Evolutionary conservation across 1,140 invertebrate genomes (phyloP), one percentile per base, ranked within the genome.

Genomic region (Drosophila nannoptera): DNA sequence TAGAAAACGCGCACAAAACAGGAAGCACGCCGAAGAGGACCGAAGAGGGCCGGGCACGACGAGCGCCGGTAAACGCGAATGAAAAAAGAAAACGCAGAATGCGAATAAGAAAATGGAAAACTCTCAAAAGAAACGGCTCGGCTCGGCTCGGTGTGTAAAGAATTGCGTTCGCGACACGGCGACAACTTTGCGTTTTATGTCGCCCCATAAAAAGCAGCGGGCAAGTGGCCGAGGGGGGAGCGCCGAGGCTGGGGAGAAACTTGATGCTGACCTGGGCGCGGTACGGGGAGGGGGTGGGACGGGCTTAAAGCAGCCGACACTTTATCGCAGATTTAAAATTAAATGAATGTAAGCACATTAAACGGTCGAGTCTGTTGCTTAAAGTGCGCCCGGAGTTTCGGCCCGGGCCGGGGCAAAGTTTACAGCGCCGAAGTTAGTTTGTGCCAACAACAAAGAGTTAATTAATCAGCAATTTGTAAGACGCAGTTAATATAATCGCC

Each of bases 311-410:
- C 73, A 55, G 61, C 46, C 76, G 59, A 53, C 78, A 68, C 78
- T 83, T 84, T 84, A 80, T 80, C 78, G 64, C 59, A 84, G 78
- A 83, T 80, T 83, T 83, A 84, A 83, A 83, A 86, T 69, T 68
- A 68, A 84, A 84, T 70, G 81, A 83, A 84, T 83, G 80, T 78
- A 84, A 80, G 78, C 78, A 84, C 78, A 83, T 80, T 83, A 83
- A 83, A 84, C 73, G 76, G 60, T 76, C 72, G 62, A 56, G 68
- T 69, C 80, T 53, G 61, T 55, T 48, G 67, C 71, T 84, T 72
- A 62, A 83, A 81, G 70, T 75, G 66, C 56, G 46, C n/a, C 46
- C 56, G 42, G 46, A 53, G 53, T 54, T 65, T 58, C 40, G 7
- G 40, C 11, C 11, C 69, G 22, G 14, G 32, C 48, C n/a, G n/a